Percentiles rank a stretch among this genome's conserved stretches.
These are phyloP conservation scores for Clarias macrocephalus DNA, from an alignment of 2,113 vertebrate genomes.

Conservation along the genomic window DNA sequence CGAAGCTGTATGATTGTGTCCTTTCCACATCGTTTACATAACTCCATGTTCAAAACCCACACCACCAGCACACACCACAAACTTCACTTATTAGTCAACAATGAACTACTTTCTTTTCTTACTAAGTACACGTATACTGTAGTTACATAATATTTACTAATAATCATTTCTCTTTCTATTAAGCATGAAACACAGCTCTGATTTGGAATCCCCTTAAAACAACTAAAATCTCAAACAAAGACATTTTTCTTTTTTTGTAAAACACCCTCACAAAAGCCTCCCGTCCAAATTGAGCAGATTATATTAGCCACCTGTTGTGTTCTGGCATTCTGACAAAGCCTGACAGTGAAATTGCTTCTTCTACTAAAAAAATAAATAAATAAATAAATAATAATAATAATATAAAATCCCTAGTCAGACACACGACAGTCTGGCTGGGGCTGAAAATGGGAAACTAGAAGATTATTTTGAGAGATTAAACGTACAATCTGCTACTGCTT, in stretches of 20 bases:
- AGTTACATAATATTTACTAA: neutral
- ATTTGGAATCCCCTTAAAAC: neutral
- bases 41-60: conserved; percentile 18
- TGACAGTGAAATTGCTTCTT: conserved; percentile 51
- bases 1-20: neutral
- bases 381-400: no score
- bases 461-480: conserved; percentile 60
- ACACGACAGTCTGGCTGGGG: conserved; percentile 22
- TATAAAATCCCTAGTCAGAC: conserved; percentile 32
- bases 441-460: conserved; percentile 46
- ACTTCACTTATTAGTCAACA: neutral
- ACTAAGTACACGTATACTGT: neutral
- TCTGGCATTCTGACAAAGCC: conserved; percentile 60
- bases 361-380: conserved; percentile 18
- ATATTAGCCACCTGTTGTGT: conserved; percentile 68
- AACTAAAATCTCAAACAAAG: neutral
- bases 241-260: neutral
- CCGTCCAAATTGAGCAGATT: conserved; percentile 48
- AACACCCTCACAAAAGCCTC: neutral
- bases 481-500: conserved; percentile 50
- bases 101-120: neutral
- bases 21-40: conserved; percentile 36
- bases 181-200: neutral
- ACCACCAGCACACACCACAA: conserved; percentile 24
- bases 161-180: neutral